Conservation (phyloP, 2,888 invertebrate genomes). For the Parnassius smintheus region DNA sequence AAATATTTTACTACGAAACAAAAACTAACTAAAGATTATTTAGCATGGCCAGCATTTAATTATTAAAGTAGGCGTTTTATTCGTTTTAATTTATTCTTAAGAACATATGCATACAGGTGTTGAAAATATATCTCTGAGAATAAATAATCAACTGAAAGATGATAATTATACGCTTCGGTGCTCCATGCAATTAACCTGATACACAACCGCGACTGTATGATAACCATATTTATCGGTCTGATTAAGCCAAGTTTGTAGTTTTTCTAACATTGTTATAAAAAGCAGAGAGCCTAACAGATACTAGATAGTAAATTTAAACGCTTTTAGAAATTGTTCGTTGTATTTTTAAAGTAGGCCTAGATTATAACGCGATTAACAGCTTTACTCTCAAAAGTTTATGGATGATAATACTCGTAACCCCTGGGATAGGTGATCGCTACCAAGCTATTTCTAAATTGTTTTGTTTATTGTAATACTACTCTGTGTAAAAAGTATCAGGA, state of each 20-base stretch:
- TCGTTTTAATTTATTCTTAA: slow-evolving; percentile 4
- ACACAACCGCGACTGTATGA: slow-evolving; percentile 15
- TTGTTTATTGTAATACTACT: too few species aligned
- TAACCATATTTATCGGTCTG: slow-evolving; percentile 22
- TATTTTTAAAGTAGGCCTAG: too few species aligned
- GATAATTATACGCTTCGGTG: slow-evolving; percentile 22
- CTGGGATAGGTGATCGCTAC: too few species aligned
- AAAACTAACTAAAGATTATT: neutral
- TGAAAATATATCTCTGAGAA: slow-evolving; percentile 12
- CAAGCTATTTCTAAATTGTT: too few species aligned
- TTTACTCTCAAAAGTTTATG: too few species aligned
- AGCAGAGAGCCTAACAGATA: slow-evolving; percentile 11
- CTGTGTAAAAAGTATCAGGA: too few species aligned
- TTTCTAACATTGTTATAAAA: slow-evolving; percentile 19
- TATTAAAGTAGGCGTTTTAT: slow-evolving; percentile 13
- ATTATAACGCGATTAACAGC: too few species aligned
- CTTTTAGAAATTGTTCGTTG: too few species aligned
- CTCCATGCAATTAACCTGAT: slow-evolving; percentile 20
- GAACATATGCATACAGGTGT: slow-evolving; percentile 10
- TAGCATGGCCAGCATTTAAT: slow-evolving; percentile 10
- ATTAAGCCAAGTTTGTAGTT: slow-evolving; percentile 16
- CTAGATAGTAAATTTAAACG: neutral
- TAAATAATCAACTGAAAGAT: slow-evolving; percentile 18
- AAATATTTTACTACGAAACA: too few species aligned
- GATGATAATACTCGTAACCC: too few species aligned